Base-by-base conservation (phyloP, 2,113 vertebrate genomes). In the Spea multiplicata region DNA sequence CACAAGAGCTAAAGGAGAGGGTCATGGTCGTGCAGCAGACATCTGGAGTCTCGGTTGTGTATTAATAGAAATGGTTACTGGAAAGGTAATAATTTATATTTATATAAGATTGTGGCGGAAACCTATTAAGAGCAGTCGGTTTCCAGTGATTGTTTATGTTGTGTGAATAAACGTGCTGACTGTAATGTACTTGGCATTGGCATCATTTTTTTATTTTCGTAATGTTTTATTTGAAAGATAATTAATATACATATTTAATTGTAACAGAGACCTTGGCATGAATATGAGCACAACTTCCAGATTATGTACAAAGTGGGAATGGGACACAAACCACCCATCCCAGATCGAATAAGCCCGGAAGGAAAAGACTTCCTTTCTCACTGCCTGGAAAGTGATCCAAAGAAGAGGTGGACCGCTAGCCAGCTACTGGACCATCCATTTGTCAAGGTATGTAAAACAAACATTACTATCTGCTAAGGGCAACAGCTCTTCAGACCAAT, bases 301-400 rank as follows among this genome's bases (percentile, higher is more conserved):
- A 99, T 99, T 74, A 99, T 99, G 97, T 99, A 99, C 86, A 96
- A 94, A 90, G 97, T 99, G 82, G 97, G 97, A 7, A 99, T 99
- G 97, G 97, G 97, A 65, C 97, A 99, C 81, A 99, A 98, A 84
- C 97, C 97, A 0, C 96, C 97, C 1, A 93, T 98, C 85, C 97
- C 97, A 0, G 97, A 99, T 84, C 94, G 95, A 84, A 86, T 99
- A 84, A 98, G 96, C 89, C 96, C 94, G 0, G 97, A 99, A 89
- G 97, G 97, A 44, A 99, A 99, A 86, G 97, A 97, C 86, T 99
- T 95, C 88, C 94, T 99, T 30, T 88, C 90, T 14, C 97, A 95
- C 91, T 99, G 97, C 89, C 89, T 99, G 81, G 97, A 99, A 87
- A 98, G 97, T 4, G 97, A 99, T 81, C 97, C 97, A 81, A 95